Conservation (phyloP, 2,888 invertebrate genomes). For the Cerceris rybyensis region DNA sequence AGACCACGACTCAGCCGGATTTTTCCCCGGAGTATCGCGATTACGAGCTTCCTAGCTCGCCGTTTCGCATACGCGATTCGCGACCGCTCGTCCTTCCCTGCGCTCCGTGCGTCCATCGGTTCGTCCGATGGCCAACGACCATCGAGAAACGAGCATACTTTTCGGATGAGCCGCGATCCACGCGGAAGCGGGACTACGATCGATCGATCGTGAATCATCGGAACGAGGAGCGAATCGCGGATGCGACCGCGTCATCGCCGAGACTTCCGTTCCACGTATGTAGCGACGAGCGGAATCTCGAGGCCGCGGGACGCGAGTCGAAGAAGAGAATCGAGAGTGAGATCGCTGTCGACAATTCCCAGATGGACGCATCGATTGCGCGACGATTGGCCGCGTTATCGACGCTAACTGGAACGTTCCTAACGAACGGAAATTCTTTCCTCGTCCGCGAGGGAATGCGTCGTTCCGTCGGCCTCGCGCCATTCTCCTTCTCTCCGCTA, state of each 20-base stretch:
- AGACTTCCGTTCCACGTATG: not conserved
- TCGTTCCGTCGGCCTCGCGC: constrained; percentile 10
- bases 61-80: too few species aligned
- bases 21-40: constrained; percentile 42
- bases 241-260: not conserved
- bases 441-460: not conserved
- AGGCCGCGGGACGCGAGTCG: not conserved
- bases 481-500: not conserved
- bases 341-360: constrained; percentile 20
- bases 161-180: not conserved
- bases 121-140: too few species aligned
- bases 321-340: not conserved
- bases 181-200: not conserved
- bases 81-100: too few species aligned
- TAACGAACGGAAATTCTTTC: constrained; percentile 52
- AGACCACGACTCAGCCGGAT: constrained; percentile 26
- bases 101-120: too few species aligned
- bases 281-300: not conserved
- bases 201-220: not conserved
- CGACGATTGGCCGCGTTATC: constrained; percentile 25
- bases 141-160: too few species aligned
- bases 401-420: constrained; percentile 37
- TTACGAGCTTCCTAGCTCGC: not conserved
- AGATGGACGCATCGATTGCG: constrained; percentile 38
- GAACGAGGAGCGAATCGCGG: not conserved